Evolutionary conservation across 2,113 vertebrate genomes (phyloP), one percentile per base, ranked within the genome.

Genomic region (Panthera leo): DNA sequence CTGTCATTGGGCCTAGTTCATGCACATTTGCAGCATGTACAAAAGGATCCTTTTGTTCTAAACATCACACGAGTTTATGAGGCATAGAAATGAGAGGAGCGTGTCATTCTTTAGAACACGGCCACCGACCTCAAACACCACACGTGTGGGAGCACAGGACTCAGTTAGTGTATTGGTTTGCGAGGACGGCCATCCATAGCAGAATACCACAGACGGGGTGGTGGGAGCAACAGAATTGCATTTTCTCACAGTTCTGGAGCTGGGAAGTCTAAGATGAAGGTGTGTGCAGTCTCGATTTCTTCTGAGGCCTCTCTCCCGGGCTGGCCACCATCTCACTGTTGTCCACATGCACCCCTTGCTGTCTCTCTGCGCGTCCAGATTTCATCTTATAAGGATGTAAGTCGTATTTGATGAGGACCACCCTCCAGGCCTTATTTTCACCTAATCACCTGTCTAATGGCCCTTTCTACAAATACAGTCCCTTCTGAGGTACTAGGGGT

Each of bases 1-100:
- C 97, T 93, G 97, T 97, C 97, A 84, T 91, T 89, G 97, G 68
- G 97, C 94, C 53, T 78, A 55, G 34, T 88, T 92, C 29, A 75
- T 93, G 85, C 39, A 48, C 85, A 73, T 95, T 95, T 95, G 85
- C 96, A 76, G 48, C 85, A 68, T 73, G 75, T 83, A 94, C 87
- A 84, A 92, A 96, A 97, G 45, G 55, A 97, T 85, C 27, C 88
- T 73, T 97, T 94, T 88, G 80, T 87, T 85, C 92, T 78, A 85
- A 88, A 83, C 42, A 19, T 67, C 73, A 39, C 29, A 65, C 1
- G 31, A 9, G 88, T 88, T 68, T 84, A 87, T 83, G 91, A 97
- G 65, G 31, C 76, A 76, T 73, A 39, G 58, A 78, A 88, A 85
- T 36, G 88, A 84, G 71, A 86, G 34, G 75, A n/a, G 34, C 27